Evolutionary conservation across 2,113 vertebrate species (phyloP), one percentile per base, ranked within the genome.

Genomic region (Equus quagga): DNA sequence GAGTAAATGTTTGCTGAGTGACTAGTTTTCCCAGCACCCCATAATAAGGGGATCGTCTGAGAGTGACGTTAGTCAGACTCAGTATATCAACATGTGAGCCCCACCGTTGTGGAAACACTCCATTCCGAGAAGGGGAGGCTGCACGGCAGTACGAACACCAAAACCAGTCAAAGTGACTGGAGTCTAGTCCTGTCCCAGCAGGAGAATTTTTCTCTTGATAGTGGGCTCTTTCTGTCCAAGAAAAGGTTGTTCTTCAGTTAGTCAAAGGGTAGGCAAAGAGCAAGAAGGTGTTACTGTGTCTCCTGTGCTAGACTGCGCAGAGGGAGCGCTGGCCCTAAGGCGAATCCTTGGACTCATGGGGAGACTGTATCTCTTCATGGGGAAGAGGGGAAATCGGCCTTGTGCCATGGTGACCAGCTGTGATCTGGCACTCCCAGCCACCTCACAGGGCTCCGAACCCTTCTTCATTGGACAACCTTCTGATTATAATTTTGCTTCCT

Each of bases 401-500:
- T 76, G 28, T 58, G 4, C 36, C 54, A 3, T 65, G 24, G 58
- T 33, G 75, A 41, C 46, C 10, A 73, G 13, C 65, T 36, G 31
- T 49, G 31, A 73, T 36, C 41, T 26, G 41, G 36, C 28, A 81
- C 51, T 73, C 46, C 69, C 36, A 80, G 56, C 28, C n/a, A 46
- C 49, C 26, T 60, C 69, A 21, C 3, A 41, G 31, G 54, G 13
- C 21, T 89, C 70, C 51, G 15, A 93, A 83, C 44, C 70, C 26
- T 91, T 69, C 60, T 24, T 28, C 19, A 5, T 15, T 54, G 60
- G 76, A 69, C 60, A 65, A 7, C 24, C 18, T 83, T 81, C 79
- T 60, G 69, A n/a, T 88, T 73, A 76, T 89, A 31, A 13, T 84
- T 86, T 91, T 67, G 87, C 24, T 87, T 81, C 82, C 67, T 94